Conservation (phyloP, 37 sponge, comb jelly and placozoan genomes). For the Agelas oroides region DNA sequence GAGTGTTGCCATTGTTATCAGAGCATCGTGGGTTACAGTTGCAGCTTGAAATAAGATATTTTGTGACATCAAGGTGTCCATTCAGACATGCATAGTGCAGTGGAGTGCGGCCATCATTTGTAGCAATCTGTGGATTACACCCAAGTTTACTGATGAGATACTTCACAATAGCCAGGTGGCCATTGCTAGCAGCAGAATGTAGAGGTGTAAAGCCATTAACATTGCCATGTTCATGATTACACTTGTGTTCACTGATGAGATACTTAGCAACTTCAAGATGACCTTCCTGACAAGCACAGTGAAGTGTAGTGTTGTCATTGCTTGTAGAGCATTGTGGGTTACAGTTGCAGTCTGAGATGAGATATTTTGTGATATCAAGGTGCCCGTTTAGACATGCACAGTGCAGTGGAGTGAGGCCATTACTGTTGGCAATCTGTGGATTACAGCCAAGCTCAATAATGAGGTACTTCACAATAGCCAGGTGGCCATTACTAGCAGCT, state of each 20-base stretch:
- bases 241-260: neutral
- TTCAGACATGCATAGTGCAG: neutral
- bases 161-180: no score
- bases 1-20: no score
- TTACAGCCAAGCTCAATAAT: neutral
- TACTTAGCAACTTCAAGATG: slow-evolving; percentile 6
- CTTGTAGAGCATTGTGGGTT: neutral
- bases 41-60: no score
- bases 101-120: no score
- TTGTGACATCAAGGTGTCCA: neutral
- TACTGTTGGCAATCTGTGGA: no score
- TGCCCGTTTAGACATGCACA: neutral
- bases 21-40: no score
- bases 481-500: neutral
- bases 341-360: neutral
- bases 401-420: no score
- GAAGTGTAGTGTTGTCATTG: slow-evolving; percentile 39
- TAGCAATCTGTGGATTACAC: neutral
- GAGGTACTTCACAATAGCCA: slow-evolving; percentile 19
- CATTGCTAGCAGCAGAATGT: no score
- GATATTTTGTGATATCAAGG: slow-evolving; percentile 1
- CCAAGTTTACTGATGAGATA: no score
- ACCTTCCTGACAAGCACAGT: slow-evolving; percentile 14
- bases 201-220: no score
- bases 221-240: no score